Evolutionary conservation across 2,797 vertebrate genomes (phyloP).

Genomic region (Chiloscyllium punctatum): DNA sequence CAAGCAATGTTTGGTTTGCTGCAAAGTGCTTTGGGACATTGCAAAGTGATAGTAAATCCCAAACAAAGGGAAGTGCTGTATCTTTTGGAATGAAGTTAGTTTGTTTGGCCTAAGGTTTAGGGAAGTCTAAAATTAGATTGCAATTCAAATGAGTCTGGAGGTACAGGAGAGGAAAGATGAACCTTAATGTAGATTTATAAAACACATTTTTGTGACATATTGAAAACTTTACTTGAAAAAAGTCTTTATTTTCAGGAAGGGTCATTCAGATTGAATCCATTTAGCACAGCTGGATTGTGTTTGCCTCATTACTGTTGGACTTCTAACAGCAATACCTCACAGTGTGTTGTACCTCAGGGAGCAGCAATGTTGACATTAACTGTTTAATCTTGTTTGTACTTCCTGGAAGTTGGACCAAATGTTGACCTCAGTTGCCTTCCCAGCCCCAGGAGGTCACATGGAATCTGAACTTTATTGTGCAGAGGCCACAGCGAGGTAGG

Average conservation of each 20-base stretch:
- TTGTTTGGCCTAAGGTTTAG: not conserved
- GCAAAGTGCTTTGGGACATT: not conserved
- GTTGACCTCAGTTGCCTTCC: not conserved
- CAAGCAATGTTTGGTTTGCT: not conserved
- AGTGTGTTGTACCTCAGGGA: not conserved
- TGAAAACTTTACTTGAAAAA: not conserved
- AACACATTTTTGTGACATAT: not conserved
- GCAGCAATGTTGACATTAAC: slow-evolving; percentile 30
- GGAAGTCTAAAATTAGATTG: not conserved
- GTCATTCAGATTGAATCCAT: not conserved
- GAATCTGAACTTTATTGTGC: not conserved
- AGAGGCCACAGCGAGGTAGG: not conserved
- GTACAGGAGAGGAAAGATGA: not conserved
- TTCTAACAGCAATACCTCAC: not conserved
- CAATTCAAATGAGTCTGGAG: not conserved
- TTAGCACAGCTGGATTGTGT: slow-evolving; percentile 20
- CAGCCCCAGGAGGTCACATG: not conserved
- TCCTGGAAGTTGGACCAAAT: slow-evolving; percentile 1
- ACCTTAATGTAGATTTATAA: not conserved
- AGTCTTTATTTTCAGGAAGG: not conserved
- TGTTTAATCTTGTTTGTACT: slow-evolving; percentile 3
- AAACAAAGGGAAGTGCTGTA: not conserved
- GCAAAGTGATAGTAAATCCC: not conserved
- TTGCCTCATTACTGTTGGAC: slow-evolving; percentile 18
- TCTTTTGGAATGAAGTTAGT: not conserved